These are phyloP conservation scores for Spisula solida DNA, from an alignment of 2,888 invertebrate species.

Conservation along the genomic window DNA sequence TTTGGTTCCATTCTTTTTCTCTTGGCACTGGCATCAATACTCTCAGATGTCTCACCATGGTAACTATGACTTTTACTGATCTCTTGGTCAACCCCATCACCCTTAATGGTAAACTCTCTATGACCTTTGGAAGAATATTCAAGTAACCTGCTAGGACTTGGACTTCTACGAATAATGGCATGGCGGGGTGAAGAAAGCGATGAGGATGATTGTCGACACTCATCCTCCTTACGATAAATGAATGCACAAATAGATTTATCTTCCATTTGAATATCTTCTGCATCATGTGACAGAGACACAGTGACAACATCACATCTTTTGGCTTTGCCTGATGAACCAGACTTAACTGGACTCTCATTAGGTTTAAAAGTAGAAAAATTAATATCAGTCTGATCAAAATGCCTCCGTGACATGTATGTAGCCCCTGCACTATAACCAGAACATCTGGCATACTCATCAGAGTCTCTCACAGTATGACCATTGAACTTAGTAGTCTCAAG, in stretches of 20 bases:
- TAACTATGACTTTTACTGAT: constrained; percentile 64
- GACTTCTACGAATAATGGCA: constrained; percentile 66
- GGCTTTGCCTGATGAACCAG: constrained; percentile 38
- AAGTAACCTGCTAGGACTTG: constrained; percentile 64
- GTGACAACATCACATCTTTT: constrained; percentile 54
- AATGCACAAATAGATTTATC: constrained; percentile 65
- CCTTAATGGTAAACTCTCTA: constrained; percentile 56
- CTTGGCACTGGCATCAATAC: constrained; percentile 41
- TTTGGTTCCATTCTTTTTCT: constrained; percentile 72
- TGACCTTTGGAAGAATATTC: constrained; percentile 61
- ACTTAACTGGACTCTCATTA: constrained; percentile 59
- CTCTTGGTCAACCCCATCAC: constrained; percentile 47
- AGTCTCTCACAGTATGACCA: constrained; percentile 39
- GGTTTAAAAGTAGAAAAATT: constrained; percentile 79
- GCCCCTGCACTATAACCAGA: constrained; percentile 23
- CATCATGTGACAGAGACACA: constrained; percentile 67
- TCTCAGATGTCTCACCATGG: constrained; percentile 67
- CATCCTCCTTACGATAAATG: constrained; percentile 47
- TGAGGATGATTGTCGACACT: constrained; percentile 33
- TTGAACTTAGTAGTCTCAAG: constrained; percentile 63
- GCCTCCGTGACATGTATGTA: neutral
- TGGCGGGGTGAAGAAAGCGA: constrained; percentile 42
- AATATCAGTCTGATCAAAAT: constrained; percentile 54
- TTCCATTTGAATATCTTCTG: constrained; percentile 70
- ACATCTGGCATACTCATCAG: constrained; percentile 27